These are phyloP conservation scores for Hephaestus fuliginosus DNA, from an alignment of 2,797 vertebrate genomes.

Conservation along the genomic window DNA sequence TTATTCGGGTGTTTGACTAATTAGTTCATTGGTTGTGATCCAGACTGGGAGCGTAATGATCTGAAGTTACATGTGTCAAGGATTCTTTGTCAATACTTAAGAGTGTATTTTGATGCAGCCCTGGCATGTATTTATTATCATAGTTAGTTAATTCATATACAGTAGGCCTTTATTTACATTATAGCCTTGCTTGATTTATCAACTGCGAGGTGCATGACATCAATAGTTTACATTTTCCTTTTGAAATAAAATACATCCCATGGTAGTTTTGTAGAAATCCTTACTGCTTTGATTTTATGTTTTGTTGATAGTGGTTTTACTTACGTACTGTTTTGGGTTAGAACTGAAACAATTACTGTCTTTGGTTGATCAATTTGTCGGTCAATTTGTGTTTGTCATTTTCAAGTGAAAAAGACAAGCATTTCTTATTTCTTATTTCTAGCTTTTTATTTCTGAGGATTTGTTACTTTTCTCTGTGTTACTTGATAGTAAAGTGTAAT, in stretches of 20 bases:
- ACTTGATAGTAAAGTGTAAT: not conserved
- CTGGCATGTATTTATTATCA: constrained; percentile 6
- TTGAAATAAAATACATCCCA: not conserved
- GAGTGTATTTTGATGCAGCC: constrained; percentile 27
- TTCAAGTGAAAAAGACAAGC: not conserved
- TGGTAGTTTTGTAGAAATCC: not conserved
- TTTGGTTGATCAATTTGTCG: too few relatives aligned
- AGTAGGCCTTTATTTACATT: constrained; percentile 3
- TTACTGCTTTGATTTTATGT: not conserved
- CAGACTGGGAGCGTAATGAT: constrained; percentile 58
- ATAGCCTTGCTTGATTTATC: not conserved
- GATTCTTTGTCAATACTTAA: not conserved
- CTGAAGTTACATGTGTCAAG: constrained; percentile 56
- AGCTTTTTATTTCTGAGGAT: not conserved
- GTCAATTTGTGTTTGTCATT: not conserved
- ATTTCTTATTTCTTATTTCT: not conserved
- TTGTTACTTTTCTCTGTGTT: not conserved
- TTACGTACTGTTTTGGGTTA: not conserved
- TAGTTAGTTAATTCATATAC: not conserved
- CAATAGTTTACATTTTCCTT: not conserved
- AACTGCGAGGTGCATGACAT: not conserved
- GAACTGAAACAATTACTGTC: too few relatives aligned
- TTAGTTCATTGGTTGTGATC: constrained; percentile 59
- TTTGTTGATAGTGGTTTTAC: not conserved
- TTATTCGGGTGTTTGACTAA: constrained; percentile 64